phyloP scores from a whole-genome alignment of 2,797 vertebrate genomes.

The Ceyx erithaca region DNA sequence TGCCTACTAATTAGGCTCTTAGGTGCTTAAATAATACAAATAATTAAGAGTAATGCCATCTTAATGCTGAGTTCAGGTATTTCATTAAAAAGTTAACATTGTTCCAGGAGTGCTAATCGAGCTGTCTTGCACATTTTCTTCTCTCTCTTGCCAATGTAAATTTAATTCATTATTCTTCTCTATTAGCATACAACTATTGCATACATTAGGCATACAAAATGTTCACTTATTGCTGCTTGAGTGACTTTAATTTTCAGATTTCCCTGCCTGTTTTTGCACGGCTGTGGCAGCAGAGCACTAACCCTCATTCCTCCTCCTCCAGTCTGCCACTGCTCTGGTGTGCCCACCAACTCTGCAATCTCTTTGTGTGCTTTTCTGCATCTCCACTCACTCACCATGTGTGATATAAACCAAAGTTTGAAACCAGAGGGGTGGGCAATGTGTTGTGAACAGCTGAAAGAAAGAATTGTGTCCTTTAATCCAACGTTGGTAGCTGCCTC shows the following conservation, averaged over 20 bases:
- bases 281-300: background rate
- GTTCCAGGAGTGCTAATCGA: constrained; percentile 34
- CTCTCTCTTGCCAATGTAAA: constrained; percentile 54
- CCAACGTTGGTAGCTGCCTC: background rate
- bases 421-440: background rate
- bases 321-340: background rate
- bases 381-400: constrained; percentile 4
- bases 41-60: constrained; percentile 65
- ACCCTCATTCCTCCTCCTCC: background rate
- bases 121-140: constrained; percentile 49
- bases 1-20: constrained; percentile 45
- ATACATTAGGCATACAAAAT: constrained; percentile 63
- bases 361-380: background rate
- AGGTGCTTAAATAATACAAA: constrained; percentile 63
- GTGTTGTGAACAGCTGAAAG: background rate
- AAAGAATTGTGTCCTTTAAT: background rate
- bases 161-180: constrained; percentile 53
- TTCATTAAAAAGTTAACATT: constrained; percentile 68
- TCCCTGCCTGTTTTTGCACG: background rate
- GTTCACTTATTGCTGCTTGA: constrained; percentile 61
- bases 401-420: constrained; percentile 2
- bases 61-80: constrained; percentile 46
- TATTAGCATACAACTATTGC: constrained; percentile 60
- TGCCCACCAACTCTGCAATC: background rate
- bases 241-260: constrained; percentile 59